These are phyloP conservation scores for Aphidoletes aphidimyza DNA, from an alignment of 2,888 invertebrate genomes.

Conservation along the genomic window DNA sequence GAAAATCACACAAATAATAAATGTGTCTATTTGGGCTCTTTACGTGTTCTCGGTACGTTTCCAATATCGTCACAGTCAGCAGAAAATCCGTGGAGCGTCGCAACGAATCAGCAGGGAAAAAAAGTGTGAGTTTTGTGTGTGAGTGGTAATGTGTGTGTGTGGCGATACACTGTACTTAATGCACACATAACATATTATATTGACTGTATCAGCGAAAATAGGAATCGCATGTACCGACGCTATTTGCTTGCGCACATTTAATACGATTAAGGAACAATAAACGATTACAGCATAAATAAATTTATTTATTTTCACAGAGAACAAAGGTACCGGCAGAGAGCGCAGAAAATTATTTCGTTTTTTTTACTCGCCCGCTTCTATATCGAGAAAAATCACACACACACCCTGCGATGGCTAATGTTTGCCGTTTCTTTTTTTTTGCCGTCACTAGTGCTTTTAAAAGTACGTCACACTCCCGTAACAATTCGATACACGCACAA, in stretches of 20 bases:
- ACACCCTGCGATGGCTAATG: not conserved
- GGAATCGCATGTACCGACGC: constrained; percentile 45
- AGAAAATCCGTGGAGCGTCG: not conserved
- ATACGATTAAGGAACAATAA: constrained; percentile 49
- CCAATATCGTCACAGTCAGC: constrained; percentile 12
- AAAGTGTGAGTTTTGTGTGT: not conserved
- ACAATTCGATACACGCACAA: constrained; percentile 24
- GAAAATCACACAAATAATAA: constrained; percentile 36
- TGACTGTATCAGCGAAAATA: constrained; percentile 36
- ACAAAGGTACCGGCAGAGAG: not conserved
- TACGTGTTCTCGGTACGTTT: constrained; percentile 5
- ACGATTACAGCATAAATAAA: constrained; percentile 49
- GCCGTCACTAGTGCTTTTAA: not conserved
- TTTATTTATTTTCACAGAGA: constrained; percentile 40
- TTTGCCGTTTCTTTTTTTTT: not conserved
- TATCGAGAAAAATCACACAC: constrained; percentile 36
- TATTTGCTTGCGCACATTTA: constrained; percentile 38
- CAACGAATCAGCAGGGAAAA: not conserved
- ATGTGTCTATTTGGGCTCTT: constrained; percentile 29
- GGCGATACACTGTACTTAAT: constrained; percentile 11
- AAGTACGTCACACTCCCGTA: not conserved
- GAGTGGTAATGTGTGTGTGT: too few relatives aligned
- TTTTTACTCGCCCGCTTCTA: too few relatives aligned
- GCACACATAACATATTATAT: constrained; percentile 49
- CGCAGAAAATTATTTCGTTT: not conserved